A percentile compares a stretch with the other conserved stretches of the same genome.
These are phyloP conservation scores for Chiloscyllium punctatum DNA, from an alignment of 2,797 vertebrate genomes.

Conservation along the genomic window DNA sequence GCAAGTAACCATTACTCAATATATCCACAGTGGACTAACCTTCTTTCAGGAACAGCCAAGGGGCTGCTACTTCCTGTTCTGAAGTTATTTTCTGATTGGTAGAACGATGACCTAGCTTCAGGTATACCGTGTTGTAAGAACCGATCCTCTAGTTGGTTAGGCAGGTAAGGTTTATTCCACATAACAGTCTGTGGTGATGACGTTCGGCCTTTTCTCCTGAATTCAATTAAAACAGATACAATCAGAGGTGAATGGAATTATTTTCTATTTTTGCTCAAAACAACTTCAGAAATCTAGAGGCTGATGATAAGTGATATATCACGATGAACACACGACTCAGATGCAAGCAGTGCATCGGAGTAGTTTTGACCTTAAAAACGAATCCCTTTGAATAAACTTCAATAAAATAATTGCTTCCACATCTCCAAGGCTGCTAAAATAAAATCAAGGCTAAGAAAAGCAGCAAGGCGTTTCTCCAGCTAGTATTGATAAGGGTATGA, in stretches of 20 bases:
- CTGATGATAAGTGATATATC: background rate
- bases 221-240: background rate
- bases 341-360: background rate
- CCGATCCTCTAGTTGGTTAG: constrained; percentile 64
- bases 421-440: background rate
- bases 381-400: background rate
- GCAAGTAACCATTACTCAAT: background rate
- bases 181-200: constrained; percentile 76
- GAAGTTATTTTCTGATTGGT: constrained; percentile 77
- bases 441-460: background rate
- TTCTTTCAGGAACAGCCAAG: constrained; percentile 76
- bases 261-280: background rate
- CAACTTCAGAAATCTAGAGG: background rate
- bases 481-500: background rate
- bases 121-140: constrained; percentile 54
- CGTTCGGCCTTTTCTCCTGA: constrained; percentile 76
- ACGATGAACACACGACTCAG: background rate
- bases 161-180: constrained; percentile 65
- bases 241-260: background rate
- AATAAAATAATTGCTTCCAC: background rate
- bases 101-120: constrained; percentile 82
- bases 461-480: background rate
- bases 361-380: background rate
- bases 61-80: constrained; percentile 83
- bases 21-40: constrained; percentile 43